Base-by-base conservation (phyloP, 2,797 vertebrate species). In the Diglossa cyanea region DNA sequence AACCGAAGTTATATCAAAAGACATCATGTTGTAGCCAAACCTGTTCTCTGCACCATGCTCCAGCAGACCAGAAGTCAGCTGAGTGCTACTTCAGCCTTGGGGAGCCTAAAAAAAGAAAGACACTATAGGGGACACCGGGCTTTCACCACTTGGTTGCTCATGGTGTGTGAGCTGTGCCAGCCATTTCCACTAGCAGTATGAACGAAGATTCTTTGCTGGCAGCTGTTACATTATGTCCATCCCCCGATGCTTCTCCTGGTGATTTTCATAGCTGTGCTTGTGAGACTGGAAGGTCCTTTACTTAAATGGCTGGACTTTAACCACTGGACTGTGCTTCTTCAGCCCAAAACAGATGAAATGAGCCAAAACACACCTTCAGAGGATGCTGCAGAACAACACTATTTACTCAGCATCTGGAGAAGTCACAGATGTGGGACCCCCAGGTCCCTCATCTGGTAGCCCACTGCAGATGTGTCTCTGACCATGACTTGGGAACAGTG, bases 401-500 rank as follows among this genome's bases (percentile, higher is more conserved):
- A 17, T 75, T 66, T 47, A 50, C 20, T 63, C 25, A 62, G 76
- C 28, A 45, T 57, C 40, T 48, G n/a, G 33, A 88, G 48, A 85
- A 91, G 17, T 25, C 44, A 48, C 21, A 31, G 13, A 28, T 17
- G 48, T n/a, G 48, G 25, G 7, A 33, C 17, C 3, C 6, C 8
- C 8, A 47, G 18, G 13, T 8, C 16, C 10, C 21, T 16, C 12
- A 5, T 13, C 33, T 40, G 31, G 25, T 25, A 15, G 37, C 18
- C 26, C 48, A 26, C 19, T 51, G 44, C 45, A 83, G 35, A 15
- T 20, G 48, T 37, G 65, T 47, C 57, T 74, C 30, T 33, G 66
- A 42, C 25, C 54, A 35, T 17, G 1, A 0, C 30, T 0, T 45
- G 53, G 55, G 61, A 83, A 30, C 42, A 33, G 5, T 0, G 13